Evolutionary conservation across 2,888 invertebrate species (phyloP), one percentile per base, ranked within the genome.

Genomic region (Epinotia ramella): DNA sequence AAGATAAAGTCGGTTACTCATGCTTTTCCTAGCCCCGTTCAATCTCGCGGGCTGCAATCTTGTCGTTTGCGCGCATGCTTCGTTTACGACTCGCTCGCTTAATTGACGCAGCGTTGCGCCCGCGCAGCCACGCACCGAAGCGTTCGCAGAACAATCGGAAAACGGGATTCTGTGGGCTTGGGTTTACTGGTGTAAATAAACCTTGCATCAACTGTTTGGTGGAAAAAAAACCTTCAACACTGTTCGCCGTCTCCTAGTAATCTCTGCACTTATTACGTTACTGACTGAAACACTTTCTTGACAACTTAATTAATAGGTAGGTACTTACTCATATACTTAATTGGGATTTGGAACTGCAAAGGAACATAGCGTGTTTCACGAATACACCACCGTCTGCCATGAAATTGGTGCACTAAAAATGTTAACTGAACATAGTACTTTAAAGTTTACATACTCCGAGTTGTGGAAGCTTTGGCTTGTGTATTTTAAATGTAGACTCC

Each of bases 41-140:
- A 65, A 20, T 44, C 13, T 64, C 20, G 20, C 20, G n/a, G 44
- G 12, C 63, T 12, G 63, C 28, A 66, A 66, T 40, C 40, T 40
- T 56, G 66, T 56, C 18, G 63, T 64, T 64, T 64, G 44, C 18
- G 57, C 57, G 78, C 80, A 81, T 79, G 81, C 79, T 74, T 66
- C 76, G 76, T 81, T 81, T 80, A 80, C 80, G 78, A 79, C 78
- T 80, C 80, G 80, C 80, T 81, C 83, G 79, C 77, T 79, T 84
- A 84, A 85, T 83, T 83, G 83, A 81, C 78, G 79, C 65, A 49
- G 65, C 49, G 49, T 53, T 28, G 66, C 66, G 65, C 28, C 0
- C 4, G 9, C 66, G 78, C 78, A 81, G 82, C 82, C 73, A 84
- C 81, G 81, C 80, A 80, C 76, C 78, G 79, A 80, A 80, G 79